Evolutionary conservation across 1,140 invertebrate species (phyloP), one percentile per base, ranked within the genome.

Genomic region (Pentalonia nigronervosa): DNA sequence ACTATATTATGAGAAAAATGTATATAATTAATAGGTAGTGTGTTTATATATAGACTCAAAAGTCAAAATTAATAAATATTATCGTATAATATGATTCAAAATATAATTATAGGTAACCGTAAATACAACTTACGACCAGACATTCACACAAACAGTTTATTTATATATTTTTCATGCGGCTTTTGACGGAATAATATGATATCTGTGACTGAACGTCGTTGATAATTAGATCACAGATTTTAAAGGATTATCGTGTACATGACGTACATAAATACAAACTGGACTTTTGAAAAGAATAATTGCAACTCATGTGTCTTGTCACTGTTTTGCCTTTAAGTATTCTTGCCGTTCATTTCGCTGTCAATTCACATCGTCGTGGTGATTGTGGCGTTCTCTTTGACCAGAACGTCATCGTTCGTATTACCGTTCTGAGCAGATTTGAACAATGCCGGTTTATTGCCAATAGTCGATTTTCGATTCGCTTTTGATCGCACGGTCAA

Each of bases 401-500:
- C n/a, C 48, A 41, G n/a, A 89, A 11, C 20, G 36, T 34, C 30
- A 7, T 36, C 48, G 25, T 93, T 86, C 25, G 48, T 25, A 14
- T 86, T 93, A 25, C 91, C 48, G 23, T 56, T 92, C 23, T 23
- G 76, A 17, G 34, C 6, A 34, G 76, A 53, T 45, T 48, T 93
- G 36, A 84, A 93, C 2, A 93, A 36, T 30, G 34, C 41, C 25
- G 91, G 1, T 14, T 81, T 84, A 2, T 93, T 83, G 9, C n/a
- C 81, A 23, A 86, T 30, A 17, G n/a, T 93, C 1, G 81, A 86
- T 56, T 93, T 93, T 7, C 91, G 91, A 14, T 84, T 41, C 0
- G 45, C 23, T 67, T 56, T 93, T 25, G 91, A 86, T 53, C 91
- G 81, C 36, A 93, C 25, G 1, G 91, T 93, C 14, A 93, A 11